Evolutionary conservation across 2,797 vertebrate genomes (phyloP), one percentile per base, ranked within the genome.

Genomic region (Poeciliopsis turneri): DNA sequence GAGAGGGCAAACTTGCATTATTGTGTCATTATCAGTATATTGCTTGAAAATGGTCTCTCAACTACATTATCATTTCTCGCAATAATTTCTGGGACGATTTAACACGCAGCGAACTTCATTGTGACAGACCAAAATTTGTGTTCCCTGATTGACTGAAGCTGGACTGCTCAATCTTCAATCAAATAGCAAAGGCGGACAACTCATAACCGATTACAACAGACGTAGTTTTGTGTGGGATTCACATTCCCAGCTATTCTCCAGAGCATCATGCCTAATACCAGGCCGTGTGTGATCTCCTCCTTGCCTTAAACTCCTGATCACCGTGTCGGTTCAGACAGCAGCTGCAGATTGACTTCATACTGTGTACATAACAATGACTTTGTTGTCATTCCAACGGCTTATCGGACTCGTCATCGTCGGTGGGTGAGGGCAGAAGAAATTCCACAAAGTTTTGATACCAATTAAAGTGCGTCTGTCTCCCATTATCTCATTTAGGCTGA

Each of bases 301-400:
- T 23, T 51, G 0, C 72, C 12, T 77, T 83, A 75, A 81, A 72
- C 88, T 82, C 86, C 77, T 45, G 87, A 90, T 93, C 90, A 88
- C 91, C 59, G 80, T 78, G 87, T 86, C 79, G 41, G 80, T 68
- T 51, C 88, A 88, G 86, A 74, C 82, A 30, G 88, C 90, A 90
- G 90, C 92, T 92, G 91, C 90, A 81, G 92, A 93, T 93, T 72
- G 88, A 92, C 93, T 91, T 87, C 81, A 78, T 76, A 83, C 88
- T 94, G 94, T 94, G 90, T 94, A 93, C 93, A 94, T 81, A 95
- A 94, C 92, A 95, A 92, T 91, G 93, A 89, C 88, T 92, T 91
- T 93, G 93, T 95, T 95, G 93, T 94, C 94, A 95, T 94, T 94
- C 93, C 92, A 91, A 72, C 84, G 78, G 92, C 85, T 88, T 92